Evolutionary conservation across 2,797 vertebrate species (phyloP), one percentile per base, ranked within the genome.

Genomic region (Spheniscus humboldti): DNA sequence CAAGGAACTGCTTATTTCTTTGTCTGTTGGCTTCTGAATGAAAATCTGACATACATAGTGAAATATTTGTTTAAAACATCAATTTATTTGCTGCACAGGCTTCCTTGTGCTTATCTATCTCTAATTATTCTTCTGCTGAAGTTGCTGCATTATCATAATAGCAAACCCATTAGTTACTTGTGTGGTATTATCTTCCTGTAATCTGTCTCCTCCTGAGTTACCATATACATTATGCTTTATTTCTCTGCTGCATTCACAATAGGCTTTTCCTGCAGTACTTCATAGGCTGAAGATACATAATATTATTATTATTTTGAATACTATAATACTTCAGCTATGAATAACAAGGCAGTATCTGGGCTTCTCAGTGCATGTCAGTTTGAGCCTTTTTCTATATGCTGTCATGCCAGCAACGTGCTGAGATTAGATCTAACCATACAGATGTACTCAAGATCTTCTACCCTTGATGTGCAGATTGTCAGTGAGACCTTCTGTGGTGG

Each of bases 51-150:
- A 80, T 47, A 74, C n/a, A 16, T 3, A 60, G 30, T 47, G 30
- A 91, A 91, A 92, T 89, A 91, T 66, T 93, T 92, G 48, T 71
- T 88, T 93, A 82, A 92, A 95, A 64, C 13, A 64, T 71, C 48
- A 35, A 48, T 92, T 82, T 92, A 93, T 79, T 93, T 96, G 48
- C 78, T 74, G 68, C 68, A 71, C 71, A 77, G 56, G 35, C 17
- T 91, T 87, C 19, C 37, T 53, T 80, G 28, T 66, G 41, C 84
- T 97, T 97, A 80, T 87, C 84, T 92, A 27, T 39, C 59, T 85
- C 20, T 92, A 95, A 89, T 93, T 97, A 95, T 77, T 87, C 80
- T 84, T 82, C 60, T 95, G 45, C 75, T 80, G 80, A 94, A 87
- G 59, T 90, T 94, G 73, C 37, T 92, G 60, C 9, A 72, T 83